These are phyloP conservation scores for Anoura caudifer DNA, from an alignment of 2,113 vertebrate genomes.

Conservation along the genomic window DNA sequence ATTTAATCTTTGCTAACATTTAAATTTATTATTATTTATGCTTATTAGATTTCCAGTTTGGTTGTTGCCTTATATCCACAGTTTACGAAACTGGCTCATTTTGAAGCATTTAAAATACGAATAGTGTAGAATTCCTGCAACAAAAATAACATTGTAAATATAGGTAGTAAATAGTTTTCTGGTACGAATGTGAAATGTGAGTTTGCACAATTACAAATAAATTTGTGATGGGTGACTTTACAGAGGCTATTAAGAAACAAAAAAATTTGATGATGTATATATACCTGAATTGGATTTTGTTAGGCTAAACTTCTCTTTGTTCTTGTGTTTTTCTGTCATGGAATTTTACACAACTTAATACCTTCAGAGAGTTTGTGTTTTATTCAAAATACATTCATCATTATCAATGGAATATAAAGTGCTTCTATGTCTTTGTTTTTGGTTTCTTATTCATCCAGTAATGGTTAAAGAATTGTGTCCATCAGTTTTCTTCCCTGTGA, in stretches of 20 bases:
- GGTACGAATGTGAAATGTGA: neutral
- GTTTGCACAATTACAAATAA: neutral
- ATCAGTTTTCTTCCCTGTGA: neutral
- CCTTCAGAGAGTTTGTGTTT: neutral
- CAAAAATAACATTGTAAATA: neutral
- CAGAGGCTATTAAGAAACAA: neutral
- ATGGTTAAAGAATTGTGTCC: neutral
- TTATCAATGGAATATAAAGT: neutral
- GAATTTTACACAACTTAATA: neutral
- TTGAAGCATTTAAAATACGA: neutral
- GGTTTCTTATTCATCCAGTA: neutral
- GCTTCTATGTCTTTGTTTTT: neutral
- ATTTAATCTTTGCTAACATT: neutral
- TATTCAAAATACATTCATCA: neutral
- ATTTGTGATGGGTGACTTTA: neutral
- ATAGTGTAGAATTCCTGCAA: neutral
- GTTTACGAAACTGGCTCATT: neutral
- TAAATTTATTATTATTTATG: neutral
- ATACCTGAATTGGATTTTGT: neutral
- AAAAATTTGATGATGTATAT: too few species aligned
- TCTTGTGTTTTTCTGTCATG: neutral
- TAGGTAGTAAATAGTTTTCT: neutral
- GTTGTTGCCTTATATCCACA: neutral
- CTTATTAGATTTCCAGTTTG: neutral
- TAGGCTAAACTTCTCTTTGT: neutral